Conservation (phyloP, 23 tunicate genomes). For the Corella eumyota region DNA sequence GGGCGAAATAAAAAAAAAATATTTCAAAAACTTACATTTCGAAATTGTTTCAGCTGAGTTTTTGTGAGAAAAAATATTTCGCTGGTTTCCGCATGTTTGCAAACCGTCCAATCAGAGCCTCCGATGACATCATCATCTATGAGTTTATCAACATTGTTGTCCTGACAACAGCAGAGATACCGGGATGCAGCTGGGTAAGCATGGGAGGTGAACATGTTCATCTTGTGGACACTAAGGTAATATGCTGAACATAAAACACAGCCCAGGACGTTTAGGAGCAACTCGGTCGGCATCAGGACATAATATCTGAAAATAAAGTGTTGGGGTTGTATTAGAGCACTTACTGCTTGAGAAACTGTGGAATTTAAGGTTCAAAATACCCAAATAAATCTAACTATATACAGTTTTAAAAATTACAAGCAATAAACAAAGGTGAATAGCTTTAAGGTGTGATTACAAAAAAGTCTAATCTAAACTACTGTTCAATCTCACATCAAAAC, state of each 20-base stretch:
- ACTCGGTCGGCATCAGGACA: constrained; percentile 31
- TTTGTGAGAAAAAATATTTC: constrained; percentile 69
- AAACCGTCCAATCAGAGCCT: constrained; percentile 59
- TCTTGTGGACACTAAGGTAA: constrained; percentile 73
- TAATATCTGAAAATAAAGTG: constrained; percentile 44
- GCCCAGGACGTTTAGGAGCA: constrained; percentile 31
- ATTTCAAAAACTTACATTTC: constrained; percentile 4
- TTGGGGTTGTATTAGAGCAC: too few species aligned
- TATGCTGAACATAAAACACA: constrained; percentile 39
- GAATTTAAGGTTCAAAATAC: too few species aligned
- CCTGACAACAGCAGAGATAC: constrained; percentile 34
- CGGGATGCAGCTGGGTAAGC: constrained; percentile 55
- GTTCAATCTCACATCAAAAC: too few species aligned
- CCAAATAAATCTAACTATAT: neutral
- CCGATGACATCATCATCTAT: constrained; percentile 19
- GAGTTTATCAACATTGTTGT: constrained; percentile 10
- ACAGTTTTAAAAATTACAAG: neutral
- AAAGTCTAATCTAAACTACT: too few species aligned
- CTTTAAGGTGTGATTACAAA: too few species aligned
- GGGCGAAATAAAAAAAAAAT: too few species aligned
- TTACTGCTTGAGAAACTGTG: neutral
- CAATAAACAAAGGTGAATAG: too few species aligned
- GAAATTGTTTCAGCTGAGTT: constrained; percentile 30
- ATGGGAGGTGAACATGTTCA: constrained; percentile 51
- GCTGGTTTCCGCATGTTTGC: constrained; percentile 91